Evolutionary conservation across 92 coral and sea anemone species (phyloP).

Genomic region (Scolanthus callimorphus): DNA sequence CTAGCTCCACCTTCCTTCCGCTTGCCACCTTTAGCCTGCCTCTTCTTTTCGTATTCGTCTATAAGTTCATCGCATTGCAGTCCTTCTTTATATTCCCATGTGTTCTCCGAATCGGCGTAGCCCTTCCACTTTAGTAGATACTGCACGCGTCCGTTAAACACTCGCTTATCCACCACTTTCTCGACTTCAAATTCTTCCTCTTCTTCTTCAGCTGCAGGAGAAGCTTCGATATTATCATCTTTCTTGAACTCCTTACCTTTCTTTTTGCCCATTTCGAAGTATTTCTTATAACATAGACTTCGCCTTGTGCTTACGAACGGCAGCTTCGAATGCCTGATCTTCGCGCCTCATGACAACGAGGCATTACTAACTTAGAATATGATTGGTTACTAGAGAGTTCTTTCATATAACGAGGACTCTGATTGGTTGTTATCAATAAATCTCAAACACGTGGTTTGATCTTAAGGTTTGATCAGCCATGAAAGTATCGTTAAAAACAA

Average conservation of each 20-base stretch:
- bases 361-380: slow-evolving; percentile 12
- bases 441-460: no score
- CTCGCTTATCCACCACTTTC: slow-evolving; percentile 85
- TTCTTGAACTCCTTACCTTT: slow-evolving; percentile 5
- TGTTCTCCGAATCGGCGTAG: slow-evolving; percentile 76
- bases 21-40: slow-evolving; percentile 36
- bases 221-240: slow-evolving; percentile 4
- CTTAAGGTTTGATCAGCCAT: no score
- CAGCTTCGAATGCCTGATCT: slow-evolving; percentile 1
- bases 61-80: slow-evolving; percentile 85
- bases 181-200: slow-evolving; percentile 89
- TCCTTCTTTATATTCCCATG: slow-evolving; percentile 91
- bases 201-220: slow-evolving; percentile 27
- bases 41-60: slow-evolving; percentile 64
- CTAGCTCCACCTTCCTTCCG: slow-evolving; percentile 44
- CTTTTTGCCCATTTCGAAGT: slow-evolving; percentile 53
- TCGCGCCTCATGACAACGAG: background rate
- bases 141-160: slow-evolving; percentile 67
- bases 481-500: slow-evolving; percentile 6
- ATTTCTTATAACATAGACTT: background rate
- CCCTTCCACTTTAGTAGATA: slow-evolving; percentile 95
- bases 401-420: background rate
- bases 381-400: slow-evolving; percentile 31
- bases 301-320: background rate
- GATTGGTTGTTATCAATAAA: slow-evolving; percentile 26